Evolutionary conservation across 2,113 vertebrate genomes (phyloP).

Genomic region (Nerophis ophidion): DNA sequence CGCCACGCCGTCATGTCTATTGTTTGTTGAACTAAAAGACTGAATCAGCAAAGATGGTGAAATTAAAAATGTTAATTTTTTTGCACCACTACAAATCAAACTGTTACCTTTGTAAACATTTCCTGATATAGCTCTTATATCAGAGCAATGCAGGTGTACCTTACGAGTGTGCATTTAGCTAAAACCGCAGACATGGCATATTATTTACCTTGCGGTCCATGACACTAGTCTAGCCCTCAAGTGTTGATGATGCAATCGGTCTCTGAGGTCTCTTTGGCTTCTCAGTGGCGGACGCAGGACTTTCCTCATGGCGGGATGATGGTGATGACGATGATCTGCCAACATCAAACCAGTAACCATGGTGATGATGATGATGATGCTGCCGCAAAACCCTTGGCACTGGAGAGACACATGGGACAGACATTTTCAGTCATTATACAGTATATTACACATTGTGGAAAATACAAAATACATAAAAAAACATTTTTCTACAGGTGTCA

Average conservation of each 20-base stretch:
- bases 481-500: constrained; percentile 9
- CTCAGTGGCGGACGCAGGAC: constrained; percentile 2
- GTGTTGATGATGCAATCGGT: constrained; percentile 18
- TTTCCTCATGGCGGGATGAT: constrained; percentile 8
- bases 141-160: background rate
- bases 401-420: constrained; percentile 38
- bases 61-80: too few species aligned
- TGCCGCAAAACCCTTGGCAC: constrained; percentile 83
- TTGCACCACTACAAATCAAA: too few species aligned
- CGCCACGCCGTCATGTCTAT: too few species aligned
- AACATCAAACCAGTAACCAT: constrained; percentile 88
- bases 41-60: too few species aligned
- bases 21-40: too few species aligned
- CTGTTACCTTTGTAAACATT: too few species aligned
- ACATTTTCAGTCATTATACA: too few species aligned
- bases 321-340: constrained; percentile 28
- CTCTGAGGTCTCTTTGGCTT: constrained; percentile 13
- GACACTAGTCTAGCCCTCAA: constrained; percentile 82
- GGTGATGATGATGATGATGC: constrained; percentile 79
- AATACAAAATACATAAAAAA: background rate
- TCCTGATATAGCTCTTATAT: too few species aligned
- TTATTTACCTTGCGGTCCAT: constrained; percentile 77
- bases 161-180: too few species aligned
- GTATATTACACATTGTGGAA: too few species aligned
- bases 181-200: constrained; percentile 1